A percentile compares a stretch with the other conserved stretches of the same genome.
phyloP scores from a whole-genome alignment of 1,140 invertebrate species.

The Metaphire vulgaris region DNA sequence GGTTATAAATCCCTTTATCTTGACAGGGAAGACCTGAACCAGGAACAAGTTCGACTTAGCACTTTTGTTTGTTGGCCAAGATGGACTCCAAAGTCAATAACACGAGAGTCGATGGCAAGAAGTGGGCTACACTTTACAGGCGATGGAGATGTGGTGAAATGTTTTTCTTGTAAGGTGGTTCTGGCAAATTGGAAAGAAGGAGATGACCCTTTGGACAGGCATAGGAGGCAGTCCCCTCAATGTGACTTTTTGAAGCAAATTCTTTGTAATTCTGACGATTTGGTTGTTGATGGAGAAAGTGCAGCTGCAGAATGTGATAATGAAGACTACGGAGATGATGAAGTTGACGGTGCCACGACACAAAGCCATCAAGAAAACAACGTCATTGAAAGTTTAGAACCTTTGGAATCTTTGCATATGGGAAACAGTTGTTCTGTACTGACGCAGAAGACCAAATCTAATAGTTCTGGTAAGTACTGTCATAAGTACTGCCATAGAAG shows the following conservation, averaged over 20 bases:
- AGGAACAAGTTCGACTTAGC: neutral
- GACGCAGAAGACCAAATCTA: no score
- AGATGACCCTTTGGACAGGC: neutral
- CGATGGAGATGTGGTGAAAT: neutral
- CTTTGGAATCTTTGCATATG: no score
- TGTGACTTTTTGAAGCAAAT: neutral
- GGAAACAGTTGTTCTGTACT: no score
- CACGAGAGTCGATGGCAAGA: neutral
- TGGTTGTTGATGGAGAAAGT: no score
- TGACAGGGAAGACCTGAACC: neutral
- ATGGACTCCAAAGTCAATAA: neutral
- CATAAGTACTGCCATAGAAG: no score
- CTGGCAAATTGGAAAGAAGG: neutral
- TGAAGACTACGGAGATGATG: no score
- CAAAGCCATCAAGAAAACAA: no score
- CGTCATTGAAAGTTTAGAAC: no score
- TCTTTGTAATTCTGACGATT: no score
- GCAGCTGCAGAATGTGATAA: no score
- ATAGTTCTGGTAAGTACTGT: no score
- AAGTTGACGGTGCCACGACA: no score
- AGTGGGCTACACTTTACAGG: neutral
- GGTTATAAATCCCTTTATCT: neutral
- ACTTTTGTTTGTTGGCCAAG: neutral
- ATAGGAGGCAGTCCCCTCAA: neutral
- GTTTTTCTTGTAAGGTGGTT: neutral